Base-by-base conservation (phyloP, 2,113 vertebrate genomes). In the Tricholaema leucomelas region DNA sequence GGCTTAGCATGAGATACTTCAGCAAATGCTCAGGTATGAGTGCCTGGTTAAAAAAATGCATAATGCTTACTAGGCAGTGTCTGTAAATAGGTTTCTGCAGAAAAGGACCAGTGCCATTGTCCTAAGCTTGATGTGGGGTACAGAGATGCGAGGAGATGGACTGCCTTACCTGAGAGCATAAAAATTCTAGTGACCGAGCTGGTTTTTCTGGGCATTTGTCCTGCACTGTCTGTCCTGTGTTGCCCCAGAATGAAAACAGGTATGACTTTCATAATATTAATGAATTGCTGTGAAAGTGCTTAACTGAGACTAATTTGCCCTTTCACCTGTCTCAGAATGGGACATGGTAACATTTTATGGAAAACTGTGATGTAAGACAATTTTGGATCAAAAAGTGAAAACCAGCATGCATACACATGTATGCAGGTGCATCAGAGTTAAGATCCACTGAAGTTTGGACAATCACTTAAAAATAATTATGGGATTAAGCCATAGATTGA, bases 331-430 rank as follows among this genome's bases (percentile, higher is more conserved):
- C 74, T 84, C 30, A 81, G 40, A 88, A 76, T 63, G 44, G 40
- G n/a, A 21, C 35, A 20, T 30, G 63, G n/a, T 75, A 61, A 33
- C 19, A 7, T 64, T 78, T 75, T 36, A 59, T 28, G 63, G 36
- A 33, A 73, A 88, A 35, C 5, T 24, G 15, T 44, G 40, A 31
- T 38, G 3, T 4, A 64, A 69, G 10, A 50, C 44, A 14, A 31
- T 65, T 81, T 72, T 48, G 69, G 71, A 21, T 70, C 27, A 58
- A 55, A 58, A 87, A 88, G 55, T 63, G 2, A 50, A 61, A 65
- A 74, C 8, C 3, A 6, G 0, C 25, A 9, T 40, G 38, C 5
- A 2, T 59, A 15, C 5, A 1, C 46, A 13, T 17, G 25, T 35
- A 25, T 48, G n/a, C 7, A 61, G 23, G 20, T 69, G 14, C 0